These are phyloP conservation scores for Cynocephalus volans DNA, from an alignment of 2,113 vertebrate species.

Conservation along the genomic window DNA sequence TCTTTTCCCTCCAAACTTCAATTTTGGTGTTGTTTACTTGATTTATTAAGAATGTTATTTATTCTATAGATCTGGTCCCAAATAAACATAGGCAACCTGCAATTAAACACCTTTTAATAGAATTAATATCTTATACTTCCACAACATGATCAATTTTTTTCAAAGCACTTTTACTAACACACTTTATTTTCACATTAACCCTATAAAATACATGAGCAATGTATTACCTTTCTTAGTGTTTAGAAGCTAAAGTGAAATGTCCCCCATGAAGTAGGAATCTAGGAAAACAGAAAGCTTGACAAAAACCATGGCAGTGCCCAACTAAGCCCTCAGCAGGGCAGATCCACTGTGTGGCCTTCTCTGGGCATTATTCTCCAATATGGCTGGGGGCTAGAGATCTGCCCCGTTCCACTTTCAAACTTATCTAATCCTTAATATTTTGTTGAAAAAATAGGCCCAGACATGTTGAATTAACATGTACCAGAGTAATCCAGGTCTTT, in stretches of 20 bases:
- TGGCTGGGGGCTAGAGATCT: not conserved
- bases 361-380: not conserved
- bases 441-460: not conserved
- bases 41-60: not conserved
- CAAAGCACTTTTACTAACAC: not conserved
- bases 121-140: not conserved
- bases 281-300: not conserved
- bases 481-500: not conserved
- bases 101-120: not conserved
- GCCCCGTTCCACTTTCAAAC: not conserved
- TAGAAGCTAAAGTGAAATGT: not conserved
- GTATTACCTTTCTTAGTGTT: not conserved
- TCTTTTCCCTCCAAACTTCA: not conserved
- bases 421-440: not conserved
- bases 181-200: not conserved
- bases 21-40: not conserved
- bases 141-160: not conserved
- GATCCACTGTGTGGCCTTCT: rapidly evolving
- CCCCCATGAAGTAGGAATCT: not conserved
- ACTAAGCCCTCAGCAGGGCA: not conserved
- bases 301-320: not conserved
- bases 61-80: not conserved
- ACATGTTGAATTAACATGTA: not conserved
- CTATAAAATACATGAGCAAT: not conserved
- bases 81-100: not conserved